Conservation (phyloP, 2,113 vertebrate genomes). For the Etheostoma spectabile region DNA sequence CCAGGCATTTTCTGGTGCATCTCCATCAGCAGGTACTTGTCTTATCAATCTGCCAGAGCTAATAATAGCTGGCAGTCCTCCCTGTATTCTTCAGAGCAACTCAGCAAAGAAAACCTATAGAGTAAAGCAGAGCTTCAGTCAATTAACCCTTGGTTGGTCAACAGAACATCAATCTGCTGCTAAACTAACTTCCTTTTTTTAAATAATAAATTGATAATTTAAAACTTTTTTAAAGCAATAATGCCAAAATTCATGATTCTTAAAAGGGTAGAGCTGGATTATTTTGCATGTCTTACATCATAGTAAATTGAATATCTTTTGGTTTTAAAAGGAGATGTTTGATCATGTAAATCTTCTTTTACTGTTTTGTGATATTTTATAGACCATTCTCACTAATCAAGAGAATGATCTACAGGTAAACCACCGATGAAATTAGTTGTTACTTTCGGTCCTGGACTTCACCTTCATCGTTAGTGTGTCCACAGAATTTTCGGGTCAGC, state of each 20-base stretch:
- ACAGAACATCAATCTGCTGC: neutral
- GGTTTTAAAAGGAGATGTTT: neutral
- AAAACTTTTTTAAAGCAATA: neutral
- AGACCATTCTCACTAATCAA: neutral
- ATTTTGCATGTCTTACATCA: neutral
- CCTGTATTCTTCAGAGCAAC: conserved; percentile 3
- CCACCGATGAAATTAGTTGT: neutral
- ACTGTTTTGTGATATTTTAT: neutral
- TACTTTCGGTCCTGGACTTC: neutral
- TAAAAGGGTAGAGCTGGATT: neutral
- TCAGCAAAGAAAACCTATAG: neutral
- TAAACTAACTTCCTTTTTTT: neutral
- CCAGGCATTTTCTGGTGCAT: neutral
- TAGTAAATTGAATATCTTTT: neutral
- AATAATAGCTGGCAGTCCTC: conserved; percentile 52
- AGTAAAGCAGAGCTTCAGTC: neutral
- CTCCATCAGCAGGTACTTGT: conserved; percentile 62
- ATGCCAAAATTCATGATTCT: neutral
- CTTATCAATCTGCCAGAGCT: conserved; percentile 57
- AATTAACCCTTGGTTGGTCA: accelerated
- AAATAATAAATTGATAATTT: neutral
- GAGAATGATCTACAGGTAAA: neutral
- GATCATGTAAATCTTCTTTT: too few relatives aligned
- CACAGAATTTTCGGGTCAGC: neutral
- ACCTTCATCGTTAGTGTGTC: neutral